Evolutionary conservation across 1,140 invertebrate species (phyloP), one percentile per base, ranked within the genome.

Genomic region (Lucilia sericata): DNA sequence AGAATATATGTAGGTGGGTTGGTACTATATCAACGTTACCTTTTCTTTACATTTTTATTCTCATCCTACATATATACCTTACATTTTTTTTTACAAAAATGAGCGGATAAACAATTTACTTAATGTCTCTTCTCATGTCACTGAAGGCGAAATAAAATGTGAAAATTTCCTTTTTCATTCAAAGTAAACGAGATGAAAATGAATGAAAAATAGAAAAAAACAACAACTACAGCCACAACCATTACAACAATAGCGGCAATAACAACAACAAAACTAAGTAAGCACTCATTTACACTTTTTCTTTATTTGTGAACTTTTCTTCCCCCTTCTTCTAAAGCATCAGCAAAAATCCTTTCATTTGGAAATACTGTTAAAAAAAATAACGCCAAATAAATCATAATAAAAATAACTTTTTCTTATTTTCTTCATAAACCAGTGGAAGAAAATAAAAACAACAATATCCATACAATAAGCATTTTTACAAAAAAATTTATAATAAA

Each of bases 81-180:
- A 19, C 7, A 49, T 17, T 80, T 49, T n/a, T 76, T 76, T 76
- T n/a, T 76, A 5, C 74, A 42, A 30, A 36, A 76, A 34, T 76
- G 42, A 80, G 42, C 76, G 76, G 76, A 49, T 80, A 80, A 80
- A 80, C 76, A 80, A 80, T 80, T 80, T 80, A 49, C 42, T 80
- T 80, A 80, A 80, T 80, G 76, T 80, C 76, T 80, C 76, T 80
- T 80, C 76, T 80, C 42, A 80, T 80, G 76, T 80, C 76, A 80
- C 76, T 80, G 21, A 80, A 80, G 76, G 76, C 76, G n/a, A 51
- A 49, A 78, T 49, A 80, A 80, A 49, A 49, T 80, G 76, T 49
- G 47, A 51, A 78, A 51, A 80, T 80, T 80, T 80, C 76, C 76
- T 80, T 80, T 30, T 80, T 80, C 47, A 80, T 80, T 80, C 42